Conservation (phyloP, 2,113 vertebrate genomes). For the Cebidichthys violaceus region DNA sequence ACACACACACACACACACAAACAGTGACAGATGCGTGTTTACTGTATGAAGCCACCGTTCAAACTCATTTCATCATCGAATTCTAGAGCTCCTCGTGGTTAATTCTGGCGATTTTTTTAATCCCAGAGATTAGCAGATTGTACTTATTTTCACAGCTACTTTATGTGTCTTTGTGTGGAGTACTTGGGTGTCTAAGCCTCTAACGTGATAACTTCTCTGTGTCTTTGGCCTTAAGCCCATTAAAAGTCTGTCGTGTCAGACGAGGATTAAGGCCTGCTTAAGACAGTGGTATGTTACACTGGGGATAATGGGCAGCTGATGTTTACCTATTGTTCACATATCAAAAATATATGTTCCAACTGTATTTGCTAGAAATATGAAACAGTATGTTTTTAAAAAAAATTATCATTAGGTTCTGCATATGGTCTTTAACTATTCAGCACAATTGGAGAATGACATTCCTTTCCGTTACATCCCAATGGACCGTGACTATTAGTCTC, state of each 20-base stretch:
- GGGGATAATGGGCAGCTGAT: slow-evolving; percentile 63
- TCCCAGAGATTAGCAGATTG: slow-evolving; percentile 71
- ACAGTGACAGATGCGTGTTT: slow-evolving; percentile 1
- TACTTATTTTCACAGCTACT: slow-evolving; percentile 71
- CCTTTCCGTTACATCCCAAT: slow-evolving; percentile 25
- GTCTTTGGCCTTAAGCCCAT: slow-evolving; percentile 81
- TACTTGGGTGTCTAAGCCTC: slow-evolving; percentile 79
- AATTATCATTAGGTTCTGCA: neutral
- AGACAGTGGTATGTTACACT: slow-evolving; percentile 63
- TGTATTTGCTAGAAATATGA: slow-evolving; percentile 8
- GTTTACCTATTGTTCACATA: slow-evolving; percentile 30
- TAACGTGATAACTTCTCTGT: slow-evolving; percentile 79
- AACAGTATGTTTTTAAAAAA: neutral
- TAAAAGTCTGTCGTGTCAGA: slow-evolving; percentile 85
- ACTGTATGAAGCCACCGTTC: neutral
- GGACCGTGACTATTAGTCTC: slow-evolving; percentile 32
- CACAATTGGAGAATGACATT: slow-evolving; percentile 4
- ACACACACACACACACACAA: neutral
- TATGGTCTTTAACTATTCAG: neutral
- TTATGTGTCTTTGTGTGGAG: slow-evolving; percentile 77
- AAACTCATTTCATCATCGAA: slow-evolving; percentile 7
- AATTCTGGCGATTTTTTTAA: slow-evolving; percentile 50
- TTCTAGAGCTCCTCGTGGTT: slow-evolving; percentile 28
- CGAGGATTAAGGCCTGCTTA: slow-evolving; percentile 78
- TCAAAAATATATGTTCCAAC: neutral